Conservation (phyloP, 2,888 invertebrate genomes). For the Saturnia japonica region DNA sequence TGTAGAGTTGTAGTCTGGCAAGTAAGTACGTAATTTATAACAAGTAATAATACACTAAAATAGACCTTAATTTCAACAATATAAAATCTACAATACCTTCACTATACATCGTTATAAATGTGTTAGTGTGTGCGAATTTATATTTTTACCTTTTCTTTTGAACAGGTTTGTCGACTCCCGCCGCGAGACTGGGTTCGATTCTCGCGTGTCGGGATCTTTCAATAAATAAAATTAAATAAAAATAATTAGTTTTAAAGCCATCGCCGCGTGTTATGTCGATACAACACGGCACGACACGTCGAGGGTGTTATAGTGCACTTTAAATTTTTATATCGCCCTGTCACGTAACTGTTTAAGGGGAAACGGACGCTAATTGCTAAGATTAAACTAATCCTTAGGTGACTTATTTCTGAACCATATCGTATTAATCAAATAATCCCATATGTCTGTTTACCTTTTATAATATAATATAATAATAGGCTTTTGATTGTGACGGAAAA, state of each 20-base stretch:
- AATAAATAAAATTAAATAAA: constrained; percentile 77
- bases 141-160: constrained; percentile 44
- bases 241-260: constrained; percentile 66
- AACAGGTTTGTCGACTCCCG: constrained; percentile 66
- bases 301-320: constrained; percentile 64
- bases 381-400: constrained; percentile 11
- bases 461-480: background rate
- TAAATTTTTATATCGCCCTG: constrained; percentile 56
- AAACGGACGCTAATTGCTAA: constrained; percentile 7
- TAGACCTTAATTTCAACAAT: background rate
- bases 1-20: constrained; percentile 22
- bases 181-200: constrained; percentile 47
- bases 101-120: background rate
- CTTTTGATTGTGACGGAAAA: background rate
- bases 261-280: constrained; percentile 53
- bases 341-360: constrained; percentile 36
- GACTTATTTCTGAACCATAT: constrained; percentile 9
- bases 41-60: background rate
- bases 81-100: background rate
- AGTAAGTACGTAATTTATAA: constrained; percentile 1
- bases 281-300: constrained; percentile 56
- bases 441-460: background rate
- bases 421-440: background rate
- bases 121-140: constrained; percentile 33
- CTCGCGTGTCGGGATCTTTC: constrained; percentile 58